Evolutionary conservation across 2,113 vertebrate species (phyloP), one percentile per base, ranked within the genome.

Genomic region (Sinocyclocheilus anshuiensis): DNA sequence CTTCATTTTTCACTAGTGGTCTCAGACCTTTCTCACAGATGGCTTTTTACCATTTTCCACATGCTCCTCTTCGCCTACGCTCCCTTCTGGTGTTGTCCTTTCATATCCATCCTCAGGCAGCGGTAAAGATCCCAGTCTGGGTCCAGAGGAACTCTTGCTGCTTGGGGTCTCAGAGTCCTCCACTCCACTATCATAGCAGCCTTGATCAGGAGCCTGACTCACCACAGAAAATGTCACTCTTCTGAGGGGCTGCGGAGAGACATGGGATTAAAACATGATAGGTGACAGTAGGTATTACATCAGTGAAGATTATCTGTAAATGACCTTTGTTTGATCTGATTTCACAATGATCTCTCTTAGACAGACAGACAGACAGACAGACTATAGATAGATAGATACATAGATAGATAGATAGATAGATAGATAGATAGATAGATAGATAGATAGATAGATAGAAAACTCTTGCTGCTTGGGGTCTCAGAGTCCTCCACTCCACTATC

Each of bases 151-250:
- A 20, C 97, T 97, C 92, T 98, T 99, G 95, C 97, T 99, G 93
- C 97, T 98, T 1, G 97, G 98, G 2, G 97, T 99, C 95, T 99
- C 98, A 0, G 98, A 99, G 88, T 99, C 98, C 91, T 99, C 98
- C 93, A 98, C 93, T 86, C 97, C 97, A 0, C 98, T 99, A 90
- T 99, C 98, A 4, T 99, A 99, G 92, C 97, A 98, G 92, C 97
- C 97, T 84, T 95, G 94, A 83, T 99, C 98, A 93, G 98, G 97
- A 82, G 97, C 96, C 92, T 97, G 97, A 91, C 95, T 98, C 90
- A 97, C 96, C 86, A 98, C 97, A 0, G 98, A 99, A 95, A 99
- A 98, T 86, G 97, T 98, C 95, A 99, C 98, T 87, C 98, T 96
- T 85, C 97, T 96, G 92, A 98, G 96, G 93, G 97, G 97, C 97